Evolutionary conservation across 2,888 invertebrate species (phyloP).

Genomic region (Sicus ferrugineus): DNA sequence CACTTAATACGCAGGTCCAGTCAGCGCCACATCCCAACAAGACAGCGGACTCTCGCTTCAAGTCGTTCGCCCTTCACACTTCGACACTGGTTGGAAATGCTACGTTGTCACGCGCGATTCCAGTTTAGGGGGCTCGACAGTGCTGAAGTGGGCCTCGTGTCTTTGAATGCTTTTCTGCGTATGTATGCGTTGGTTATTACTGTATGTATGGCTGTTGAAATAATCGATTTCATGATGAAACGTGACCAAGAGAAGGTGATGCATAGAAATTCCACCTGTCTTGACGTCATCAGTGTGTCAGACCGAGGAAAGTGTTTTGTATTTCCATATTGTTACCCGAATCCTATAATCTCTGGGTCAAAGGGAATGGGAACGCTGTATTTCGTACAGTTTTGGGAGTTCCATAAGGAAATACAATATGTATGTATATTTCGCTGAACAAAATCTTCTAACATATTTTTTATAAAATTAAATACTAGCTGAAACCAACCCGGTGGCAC

Average conservation of each 20-base stretch:
- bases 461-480: too few relatives aligned
- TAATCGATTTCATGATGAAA: slow-evolving; percentile 19
- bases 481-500: too few relatives aligned
- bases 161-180: background rate
- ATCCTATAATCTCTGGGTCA: too few relatives aligned
- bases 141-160: slow-evolving; percentile 33
- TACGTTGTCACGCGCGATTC: slow-evolving; percentile 24
- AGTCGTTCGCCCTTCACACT: background rate
- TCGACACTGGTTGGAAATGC: slow-evolving; percentile 2
- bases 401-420: too few relatives aligned
- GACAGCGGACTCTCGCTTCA: background rate
- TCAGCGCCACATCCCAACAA: background rate
- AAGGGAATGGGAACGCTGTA: too few relatives aligned
- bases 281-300: slow-evolving; percentile 1
- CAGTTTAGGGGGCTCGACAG: slow-evolving; percentile 41
- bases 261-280: background rate
- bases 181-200: background rate
- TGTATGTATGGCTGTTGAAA: slow-evolving; percentile 5
- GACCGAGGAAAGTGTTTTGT: too few relatives aligned
- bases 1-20: slow-evolving; percentile 29
- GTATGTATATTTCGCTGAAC: too few relatives aligned
- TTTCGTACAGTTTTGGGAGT: too few relatives aligned
- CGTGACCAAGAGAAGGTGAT: slow-evolving; percentile 1
- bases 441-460: too few relatives aligned
- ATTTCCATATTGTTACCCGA: too few relatives aligned